Evolutionary conservation across 1,140 invertebrate species (phyloP), one percentile per base, ranked within the genome.

Genomic region (Coptotermes formosanus): DNA sequence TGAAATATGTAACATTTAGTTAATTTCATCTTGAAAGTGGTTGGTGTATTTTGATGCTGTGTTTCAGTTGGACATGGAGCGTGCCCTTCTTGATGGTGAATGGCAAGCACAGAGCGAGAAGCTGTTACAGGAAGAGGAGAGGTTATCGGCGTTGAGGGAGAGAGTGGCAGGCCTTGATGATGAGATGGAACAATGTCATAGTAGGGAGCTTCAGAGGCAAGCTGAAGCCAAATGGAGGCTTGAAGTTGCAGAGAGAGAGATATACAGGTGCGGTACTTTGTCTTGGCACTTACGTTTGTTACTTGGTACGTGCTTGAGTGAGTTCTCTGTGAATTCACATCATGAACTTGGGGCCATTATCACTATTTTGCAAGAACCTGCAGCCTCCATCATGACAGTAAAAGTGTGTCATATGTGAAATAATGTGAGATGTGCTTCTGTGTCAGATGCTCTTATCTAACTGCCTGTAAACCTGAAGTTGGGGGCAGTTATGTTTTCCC

Each of bases 61-160:
- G 81, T 92, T 93, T 32, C 88, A 97, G 96, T 91, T 97, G 90
- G 96, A 97, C 91, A 93, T 97, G 90, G 96, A 97, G 89, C 94
- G 95, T 89, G 96, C 96, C 1, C 90, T 97, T 25, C 92, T 97
- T 86, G 94, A 95, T 86, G 96, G 96, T 1, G 97, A 98, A 91
- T 94, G 95, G 87, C 94, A 95, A 88, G 95, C 94, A 0, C 95
- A 97, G 89, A 94, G 95, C 88, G 92, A 95, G 21, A 95, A 96
- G 87, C 90, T 97, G 12, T 91, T 91, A 32, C 89, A 91, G 69
- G 95, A 97, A 75, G 95, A 97, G 89, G 92, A 94, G 45, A 93
- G 95, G 88, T 92, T 94, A 82, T 92, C 93, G 82, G 94, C 94
- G 86, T 89, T 95, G n/a, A 95, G 95, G 86, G 91, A 94, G 75